A percentile compares a stretch with the other conserved stretches of the same genome.
Evolutionary conservation across 2,113 vertebrate species (phyloP).

Genomic region (Cricetomys ansorgei): DNA sequence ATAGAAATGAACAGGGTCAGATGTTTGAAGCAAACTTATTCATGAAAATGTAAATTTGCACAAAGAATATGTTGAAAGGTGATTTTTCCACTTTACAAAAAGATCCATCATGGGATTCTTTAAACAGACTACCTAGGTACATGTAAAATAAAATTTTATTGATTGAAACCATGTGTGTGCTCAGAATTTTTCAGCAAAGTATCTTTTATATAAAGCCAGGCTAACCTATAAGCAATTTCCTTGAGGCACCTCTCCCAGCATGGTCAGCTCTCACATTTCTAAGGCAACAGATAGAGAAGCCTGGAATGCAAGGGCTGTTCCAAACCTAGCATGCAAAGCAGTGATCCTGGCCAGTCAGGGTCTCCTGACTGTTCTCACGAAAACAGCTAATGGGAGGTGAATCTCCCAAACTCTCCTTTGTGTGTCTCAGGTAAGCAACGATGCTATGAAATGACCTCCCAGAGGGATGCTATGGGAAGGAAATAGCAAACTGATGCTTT

Average conservation of each 20-base stretch:
- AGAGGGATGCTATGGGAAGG: background rate
- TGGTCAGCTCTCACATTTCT: constrained; percentile 61
- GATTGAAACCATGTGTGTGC: constrained; percentile 76
- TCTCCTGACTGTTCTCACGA: constrained; percentile 31
- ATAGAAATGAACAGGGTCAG: constrained; percentile 65
- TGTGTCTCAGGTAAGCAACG: background rate
- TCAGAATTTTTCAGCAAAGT: constrained; percentile 66
- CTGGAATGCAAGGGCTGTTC: constrained; percentile 37
- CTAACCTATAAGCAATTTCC: constrained; percentile 75
- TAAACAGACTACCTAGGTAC: constrained; percentile 73
- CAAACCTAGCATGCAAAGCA: constrained; percentile 56
- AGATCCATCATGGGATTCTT: constrained; percentile 74
- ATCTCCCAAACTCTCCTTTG: background rate
- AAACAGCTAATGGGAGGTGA: constrained; percentile 40
- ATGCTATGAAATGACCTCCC: background rate
- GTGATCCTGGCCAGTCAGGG: constrained; percentile 3
- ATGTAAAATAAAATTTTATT: constrained; percentile 64
- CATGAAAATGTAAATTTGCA: constrained; percentile 74
- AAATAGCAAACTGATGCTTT: background rate
- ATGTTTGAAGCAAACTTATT: constrained; percentile 70
- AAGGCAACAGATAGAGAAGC: constrained; percentile 53
- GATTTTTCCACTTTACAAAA: constrained; percentile 80
- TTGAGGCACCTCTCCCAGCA: constrained; percentile 63
- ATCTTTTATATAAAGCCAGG: constrained; percentile 69
- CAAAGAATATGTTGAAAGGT: constrained; percentile 79